phyloP scores from a whole-genome alignment of 2,113 vertebrate species.

The Eidolon helvum region DNA sequence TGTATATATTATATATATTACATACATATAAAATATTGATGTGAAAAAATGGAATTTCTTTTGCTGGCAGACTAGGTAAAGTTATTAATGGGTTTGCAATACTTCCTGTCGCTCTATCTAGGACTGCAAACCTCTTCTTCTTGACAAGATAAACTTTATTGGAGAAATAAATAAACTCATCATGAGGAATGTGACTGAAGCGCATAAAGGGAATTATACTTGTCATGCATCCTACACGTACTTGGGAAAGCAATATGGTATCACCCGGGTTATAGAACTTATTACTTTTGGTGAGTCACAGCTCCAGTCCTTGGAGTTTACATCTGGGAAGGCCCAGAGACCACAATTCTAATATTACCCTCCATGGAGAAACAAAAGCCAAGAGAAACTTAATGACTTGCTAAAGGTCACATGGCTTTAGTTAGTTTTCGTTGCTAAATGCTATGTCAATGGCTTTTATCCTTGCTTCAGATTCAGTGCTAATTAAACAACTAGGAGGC shows the following conservation, averaged over 20 bases:
- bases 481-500: background rate
- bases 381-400: background rate
- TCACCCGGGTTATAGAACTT: constrained; percentile 84
- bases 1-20: background rate
- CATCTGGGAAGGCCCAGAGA: background rate
- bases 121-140: constrained; percentile 82
- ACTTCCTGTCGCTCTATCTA: constrained; percentile 61
- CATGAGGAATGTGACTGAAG: constrained; percentile 40
- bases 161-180: constrained; percentile 58
- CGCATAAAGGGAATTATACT: constrained; percentile 85
- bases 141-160: constrained; percentile 60
- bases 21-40: background rate
- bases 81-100: background rate
- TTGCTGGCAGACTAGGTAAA: background rate
- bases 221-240: constrained; percentile 85
- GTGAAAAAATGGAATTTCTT: background rate
- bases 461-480: background rate
- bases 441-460: background rate
- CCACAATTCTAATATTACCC: background rate
- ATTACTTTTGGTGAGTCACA: constrained; percentile 81
- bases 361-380: background rate
- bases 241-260: constrained; percentile 76
- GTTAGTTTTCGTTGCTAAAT: background rate
- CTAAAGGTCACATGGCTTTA: background rate
- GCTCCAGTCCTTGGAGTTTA: background rate